Evolutionary conservation across 2,113 vertebrate genomes (phyloP), one percentile per base, ranked within the genome.

Genomic region (Entomyzon cyanotis): DNA sequence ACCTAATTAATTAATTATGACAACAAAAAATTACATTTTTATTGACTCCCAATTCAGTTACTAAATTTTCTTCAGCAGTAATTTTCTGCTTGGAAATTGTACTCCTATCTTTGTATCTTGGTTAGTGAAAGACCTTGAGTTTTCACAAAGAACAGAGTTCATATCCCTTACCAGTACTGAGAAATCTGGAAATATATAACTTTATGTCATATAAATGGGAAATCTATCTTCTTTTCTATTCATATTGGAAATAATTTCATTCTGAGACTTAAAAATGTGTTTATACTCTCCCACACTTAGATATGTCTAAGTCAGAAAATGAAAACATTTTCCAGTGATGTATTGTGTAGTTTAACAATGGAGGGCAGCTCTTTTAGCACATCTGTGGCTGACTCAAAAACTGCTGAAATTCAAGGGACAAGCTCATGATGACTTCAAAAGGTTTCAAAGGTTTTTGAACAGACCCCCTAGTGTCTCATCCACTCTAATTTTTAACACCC

Each of bases 381-480:
- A 35, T 30, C 12, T 80, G 42, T 27, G 52, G n/a, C 21, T 93
- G 68, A 90, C 30, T 86, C 9, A 82, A 84, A 96, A 90, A 5
- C 37, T 49, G 65, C 28, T 69, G 78, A 88, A 95, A 96, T 87
- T 84, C 71, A 92, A 79, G 87, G 58, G 76, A 84, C 42, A 76
- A 89, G 39, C 76, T 93, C 93, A 64, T 59, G 56, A 87, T 30
- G 13, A 96, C 93, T 88, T 94, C 92, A 96, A 96, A 96, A 87
- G 90, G 23, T 92, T 94, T 95, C 69, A 63, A 59, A 90, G 68
- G 47, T 92, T 95, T 97, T 96, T 94, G 90, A 95, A 95, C 60
- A 95, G 86, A 73, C 56, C 85, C 87, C 87, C 78, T 87, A 91
- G 79, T 93, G 94, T 91, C 81, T 90, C 58, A 91, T 84, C 58